Base-by-base conservation (phyloP, 2,113 vertebrate species). In the Oncorhynchus keta region DNA sequence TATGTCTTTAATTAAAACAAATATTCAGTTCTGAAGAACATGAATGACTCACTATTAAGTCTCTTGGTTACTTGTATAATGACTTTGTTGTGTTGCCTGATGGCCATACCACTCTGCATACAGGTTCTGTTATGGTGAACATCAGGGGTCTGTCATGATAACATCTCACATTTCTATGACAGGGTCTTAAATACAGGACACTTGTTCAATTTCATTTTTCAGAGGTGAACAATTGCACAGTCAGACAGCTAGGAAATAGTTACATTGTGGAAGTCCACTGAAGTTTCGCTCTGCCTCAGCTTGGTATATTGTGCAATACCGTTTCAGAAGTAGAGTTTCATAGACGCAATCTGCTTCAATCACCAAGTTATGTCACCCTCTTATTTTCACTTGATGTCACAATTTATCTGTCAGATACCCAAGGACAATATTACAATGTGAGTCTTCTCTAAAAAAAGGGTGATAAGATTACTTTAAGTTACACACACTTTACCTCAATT, bases 151-250 rank as follows among this genome's bases (percentile, higher is more conserved):
- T 45, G 39, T 45, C 39, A 45, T 49, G 71, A 83, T 81, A 80
- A 57, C 2, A n/a, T 87, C 78, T 79, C 62, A 72, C 45, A 82
- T 84, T 86, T 87, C 82, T 82, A 79, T 81, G 71, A 72, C 68
- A 70, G 8, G 11, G 79, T 69, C 69, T 5, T 76, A 71, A 70
- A 75, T 76, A 75, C 61, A 39, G 81, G 51, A 59, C 76, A 71
- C 75, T 84, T 75, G 75, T 80, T 78, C 78, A 80, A 80, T 86
- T 81, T 89, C 86, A 83, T 85, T 71, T 72, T 81, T 77, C 59
- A 74, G 76, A 78, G 68, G 67, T 74, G 70, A 86, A 76, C 76
- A 83, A 73, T 45, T 24, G 5, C 74, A 70, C 59, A 57, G 77
- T 64, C 67, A 32, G 55, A 18, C 18, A 20, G 16, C 45, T 69